Conservation (phyloP, 2,797 vertebrate genomes). For the Helostoma temminkii region DNA sequence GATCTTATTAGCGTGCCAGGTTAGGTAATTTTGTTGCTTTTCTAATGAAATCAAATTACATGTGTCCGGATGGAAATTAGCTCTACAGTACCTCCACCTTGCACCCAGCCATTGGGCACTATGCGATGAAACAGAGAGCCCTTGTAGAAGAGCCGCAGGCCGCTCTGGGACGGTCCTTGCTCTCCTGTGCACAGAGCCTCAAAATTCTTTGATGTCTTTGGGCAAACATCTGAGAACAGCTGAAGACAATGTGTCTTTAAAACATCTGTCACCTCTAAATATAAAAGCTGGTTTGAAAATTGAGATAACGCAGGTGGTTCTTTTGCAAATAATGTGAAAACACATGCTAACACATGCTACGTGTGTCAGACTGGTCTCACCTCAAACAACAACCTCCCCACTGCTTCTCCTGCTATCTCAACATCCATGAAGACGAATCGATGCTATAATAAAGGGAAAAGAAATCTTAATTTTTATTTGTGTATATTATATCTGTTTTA, state of each 20-base stretch:
- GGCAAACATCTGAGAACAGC: constrained; percentile 90
- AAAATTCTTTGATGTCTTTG: constrained; percentile 92
- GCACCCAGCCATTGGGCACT: constrained; percentile 90
- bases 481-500: background rate
- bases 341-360: background rate
- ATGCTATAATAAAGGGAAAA: constrained; percentile 84
- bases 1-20: background rate
- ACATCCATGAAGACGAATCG: constrained; percentile 91
- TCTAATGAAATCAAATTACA: background rate
- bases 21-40: background rate
- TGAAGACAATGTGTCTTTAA: constrained; percentile 59
- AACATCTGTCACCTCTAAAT: background rate
- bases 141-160: constrained; percentile 85
- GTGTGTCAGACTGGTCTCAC: constrained; percentile 71
- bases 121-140: constrained; percentile 90
- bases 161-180: constrained; percentile 69
- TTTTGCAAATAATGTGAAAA: background rate
- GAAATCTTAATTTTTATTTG: background rate
- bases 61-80: background rate
- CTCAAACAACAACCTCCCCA: constrained; percentile 90
- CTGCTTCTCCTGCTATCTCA: constrained; percentile 76
- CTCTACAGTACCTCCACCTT: constrained; percentile 88
- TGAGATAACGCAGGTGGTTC: background rate
- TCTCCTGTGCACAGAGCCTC: constrained; percentile 87
- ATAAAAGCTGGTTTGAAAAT: background rate